Percentiles rank a stretch among this genome's conserved stretches.
Conservation (phyloP, 2,797 vertebrate genomes). For the Peromyscus nudipes region DNA sequence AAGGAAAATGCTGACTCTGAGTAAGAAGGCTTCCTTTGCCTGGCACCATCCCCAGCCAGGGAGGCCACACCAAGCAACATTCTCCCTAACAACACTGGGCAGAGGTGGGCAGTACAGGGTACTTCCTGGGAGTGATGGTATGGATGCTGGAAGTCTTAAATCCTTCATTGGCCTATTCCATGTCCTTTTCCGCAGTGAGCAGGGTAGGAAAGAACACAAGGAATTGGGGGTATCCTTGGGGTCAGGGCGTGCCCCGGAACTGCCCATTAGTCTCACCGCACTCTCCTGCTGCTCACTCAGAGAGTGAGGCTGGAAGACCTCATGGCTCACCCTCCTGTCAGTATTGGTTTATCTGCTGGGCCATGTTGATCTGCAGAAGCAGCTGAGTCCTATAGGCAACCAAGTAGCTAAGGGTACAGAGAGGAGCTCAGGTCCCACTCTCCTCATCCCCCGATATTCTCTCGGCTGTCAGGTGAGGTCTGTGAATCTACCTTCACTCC, state of each 20-base stretch:
- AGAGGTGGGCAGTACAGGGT: not conserved
- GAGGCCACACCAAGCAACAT: not conserved
- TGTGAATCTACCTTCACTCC: not conserved
- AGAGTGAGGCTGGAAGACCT: too few relatives aligned
- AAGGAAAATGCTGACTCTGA: not conserved
- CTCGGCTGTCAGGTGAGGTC: too few relatives aligned
- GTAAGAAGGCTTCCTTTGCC: not conserved
- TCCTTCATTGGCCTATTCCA: not conserved
- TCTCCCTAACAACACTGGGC: too few relatives aligned
- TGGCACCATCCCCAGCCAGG: rapidly evolving
- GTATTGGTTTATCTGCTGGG: too few relatives aligned
- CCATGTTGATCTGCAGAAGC: not conserved
- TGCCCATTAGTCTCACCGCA: not conserved
- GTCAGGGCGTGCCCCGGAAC: not conserved
- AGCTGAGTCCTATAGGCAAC: not conserved
- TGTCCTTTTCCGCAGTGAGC: not conserved
- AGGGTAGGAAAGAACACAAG: not conserved
- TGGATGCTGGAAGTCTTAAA: not conserved
- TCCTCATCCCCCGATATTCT: rapidly evolving
- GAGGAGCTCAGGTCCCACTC: not conserved
- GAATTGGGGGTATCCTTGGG: too few relatives aligned
- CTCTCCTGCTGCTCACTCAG: not conserved
- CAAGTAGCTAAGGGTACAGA: not conserved
- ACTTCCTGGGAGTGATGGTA: not conserved
- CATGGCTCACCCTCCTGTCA: not conserved